Conservation (phyloP, 2,888 invertebrate species). For the Meteorus cinctellus region DNA sequence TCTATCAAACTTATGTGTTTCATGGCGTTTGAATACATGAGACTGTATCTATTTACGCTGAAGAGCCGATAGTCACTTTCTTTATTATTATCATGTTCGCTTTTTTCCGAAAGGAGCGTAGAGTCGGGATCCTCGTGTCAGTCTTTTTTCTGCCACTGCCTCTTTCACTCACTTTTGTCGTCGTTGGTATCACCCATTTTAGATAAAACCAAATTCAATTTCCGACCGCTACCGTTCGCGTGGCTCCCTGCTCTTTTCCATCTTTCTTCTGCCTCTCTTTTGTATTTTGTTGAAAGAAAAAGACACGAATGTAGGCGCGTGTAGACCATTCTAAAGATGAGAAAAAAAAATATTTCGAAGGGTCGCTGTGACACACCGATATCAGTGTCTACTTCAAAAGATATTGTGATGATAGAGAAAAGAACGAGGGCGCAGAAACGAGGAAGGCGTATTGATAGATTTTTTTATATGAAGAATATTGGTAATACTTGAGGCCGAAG, state of each 20-base stretch:
- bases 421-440: not conserved
- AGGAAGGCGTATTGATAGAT: not conserved
- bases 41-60: conserved; percentile 28
- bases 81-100: not conserved
- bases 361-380: conserved; percentile 59
- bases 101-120: not conserved
- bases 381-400: conserved; percentile 50
- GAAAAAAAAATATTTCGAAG: conserved; percentile 54
- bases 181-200: conserved; percentile 56
- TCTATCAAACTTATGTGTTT: conserved; percentile 5
- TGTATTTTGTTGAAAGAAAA: conserved; percentile 30
- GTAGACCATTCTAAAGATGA: conserved; percentile 49
- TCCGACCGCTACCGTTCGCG: conserved; percentile 60
- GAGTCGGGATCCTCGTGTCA: conserved; percentile 3
- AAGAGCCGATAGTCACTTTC: conserved; percentile 35
- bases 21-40: conserved; percentile 13
- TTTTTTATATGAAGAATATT: not conserved
- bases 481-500: not conserved
- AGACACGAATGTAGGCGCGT: conserved; percentile 33
- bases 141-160: conserved; percentile 26
- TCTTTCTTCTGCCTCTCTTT: not conserved
- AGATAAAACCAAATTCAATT: conserved; percentile 72
- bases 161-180: conserved; percentile 49
- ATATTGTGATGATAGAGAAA: conserved; percentile 10
- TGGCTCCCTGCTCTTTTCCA: conserved; percentile 11